These are phyloP conservation scores for Xenentodon cancila DNA, from an alignment of 2,797 vertebrate genomes.

Conservation along the genomic window DNA sequence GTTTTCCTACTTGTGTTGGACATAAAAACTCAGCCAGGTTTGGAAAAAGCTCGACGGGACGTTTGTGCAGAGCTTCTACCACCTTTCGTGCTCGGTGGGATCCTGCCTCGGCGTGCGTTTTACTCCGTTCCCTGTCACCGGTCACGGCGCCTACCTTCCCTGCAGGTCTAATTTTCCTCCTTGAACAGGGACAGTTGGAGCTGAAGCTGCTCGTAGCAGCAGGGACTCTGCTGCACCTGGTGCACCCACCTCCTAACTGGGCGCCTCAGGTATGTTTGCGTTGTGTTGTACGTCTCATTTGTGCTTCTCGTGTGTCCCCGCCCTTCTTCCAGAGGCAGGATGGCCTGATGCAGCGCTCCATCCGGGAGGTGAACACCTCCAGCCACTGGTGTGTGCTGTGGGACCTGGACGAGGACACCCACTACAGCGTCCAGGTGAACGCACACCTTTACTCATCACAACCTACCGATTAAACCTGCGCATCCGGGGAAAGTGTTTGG, in stretches of 20 bases:
- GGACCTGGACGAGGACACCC: conserved; percentile 95
- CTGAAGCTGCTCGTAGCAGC: conserved; percentile 27
- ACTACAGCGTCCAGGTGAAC: conserved; percentile 91
- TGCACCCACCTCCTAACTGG: too few species aligned
- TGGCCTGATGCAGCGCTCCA: conserved; percentile 94
- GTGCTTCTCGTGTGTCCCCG: not conserved
- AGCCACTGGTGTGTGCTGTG: conserved; percentile 94
- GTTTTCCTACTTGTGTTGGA: too few species aligned
- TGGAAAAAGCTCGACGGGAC: not conserved
- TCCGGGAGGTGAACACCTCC: conserved; percentile 97
- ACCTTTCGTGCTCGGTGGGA: not conserved
- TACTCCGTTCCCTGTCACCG: conserved; percentile 5
- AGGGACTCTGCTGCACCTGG: not conserved
- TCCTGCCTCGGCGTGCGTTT: not conserved
- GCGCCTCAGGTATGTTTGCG: not conserved
- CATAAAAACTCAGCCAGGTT: too few species aligned
- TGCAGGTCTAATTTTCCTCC: conserved; percentile 39
- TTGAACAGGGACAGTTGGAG: conserved; percentile 12
- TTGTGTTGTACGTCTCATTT: not conserved
- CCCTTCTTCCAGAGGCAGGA: conserved; percentile 87
- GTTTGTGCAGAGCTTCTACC: not conserved
- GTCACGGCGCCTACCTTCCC: conserved; percentile 17
- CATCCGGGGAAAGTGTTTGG: not conserved
- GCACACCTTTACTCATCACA: not conserved
- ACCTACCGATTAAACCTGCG: too few species aligned